These are phyloP conservation scores for Rhynchonycteris naso DNA, from an alignment of 2,797 vertebrate genomes.

Conservation along the genomic window DNA sequence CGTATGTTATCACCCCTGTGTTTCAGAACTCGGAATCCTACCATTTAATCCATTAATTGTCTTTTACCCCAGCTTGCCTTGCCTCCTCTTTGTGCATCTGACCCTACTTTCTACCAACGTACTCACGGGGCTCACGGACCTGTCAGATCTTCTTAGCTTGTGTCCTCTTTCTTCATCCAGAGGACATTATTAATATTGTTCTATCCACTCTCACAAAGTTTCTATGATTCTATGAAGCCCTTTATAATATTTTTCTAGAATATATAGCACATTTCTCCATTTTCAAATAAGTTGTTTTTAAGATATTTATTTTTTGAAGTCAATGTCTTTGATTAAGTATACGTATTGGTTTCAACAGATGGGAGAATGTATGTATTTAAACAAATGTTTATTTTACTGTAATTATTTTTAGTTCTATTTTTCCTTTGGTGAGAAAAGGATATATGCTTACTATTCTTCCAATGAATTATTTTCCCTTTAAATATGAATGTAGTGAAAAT, in stretches of 20 bases:
- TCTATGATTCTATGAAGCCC: conserved; percentile 62
- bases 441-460: conserved; percentile 66
- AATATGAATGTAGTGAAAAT: conserved; percentile 71
- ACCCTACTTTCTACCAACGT: conserved; percentile 76
- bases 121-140: background rate
- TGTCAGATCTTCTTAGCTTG: conserved; percentile 67
- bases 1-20: conserved; percentile 86
- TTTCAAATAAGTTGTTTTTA: conserved; percentile 47
- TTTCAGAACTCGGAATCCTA: conserved; percentile 85
- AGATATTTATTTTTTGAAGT: conserved; percentile 48
- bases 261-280: background rate
- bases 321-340: conserved; percentile 30
- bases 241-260: conserved; percentile 72
- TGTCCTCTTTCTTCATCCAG: conserved; percentile 72
- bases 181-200: conserved; percentile 78
- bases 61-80: conserved; percentile 83
- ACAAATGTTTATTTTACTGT: conserved; percentile 61
- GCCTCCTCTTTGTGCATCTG: conserved; percentile 75
- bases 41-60: conserved; percentile 88
- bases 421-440: conserved; percentile 46
- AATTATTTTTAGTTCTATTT: conserved; percentile 66
- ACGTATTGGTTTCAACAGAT: conserved; percentile 45
- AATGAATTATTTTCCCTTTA: conserved; percentile 66
- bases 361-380: conserved; percentile 63
- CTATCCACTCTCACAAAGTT: conserved; percentile 60